These are phyloP conservation scores for Melanocharis versteri DNA, from an alignment of 2,113 vertebrate genomes.

Conservation along the genomic window DNA sequence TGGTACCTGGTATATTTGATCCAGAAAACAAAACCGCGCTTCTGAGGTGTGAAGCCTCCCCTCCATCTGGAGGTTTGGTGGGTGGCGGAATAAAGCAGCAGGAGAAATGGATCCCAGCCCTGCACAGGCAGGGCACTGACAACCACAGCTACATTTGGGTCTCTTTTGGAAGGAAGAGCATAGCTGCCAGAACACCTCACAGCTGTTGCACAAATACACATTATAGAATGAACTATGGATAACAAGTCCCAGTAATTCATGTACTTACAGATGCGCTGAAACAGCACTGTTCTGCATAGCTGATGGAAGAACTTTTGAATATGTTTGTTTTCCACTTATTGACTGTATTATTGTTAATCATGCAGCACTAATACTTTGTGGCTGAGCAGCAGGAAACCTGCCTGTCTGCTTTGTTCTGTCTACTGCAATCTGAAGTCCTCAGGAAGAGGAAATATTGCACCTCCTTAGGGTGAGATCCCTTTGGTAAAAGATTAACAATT, in stretches of 20 bases:
- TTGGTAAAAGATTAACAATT: background rate
- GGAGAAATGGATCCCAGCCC: slow-evolving; percentile 4
- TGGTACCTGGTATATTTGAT: background rate
- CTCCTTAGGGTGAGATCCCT: background rate
- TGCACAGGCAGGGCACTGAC: background rate
- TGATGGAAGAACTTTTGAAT: background rate
- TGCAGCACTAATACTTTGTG: background rate
- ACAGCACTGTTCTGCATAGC: background rate
- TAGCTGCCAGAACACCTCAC: background rate
- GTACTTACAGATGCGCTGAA: background rate
- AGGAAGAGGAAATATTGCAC: background rate
- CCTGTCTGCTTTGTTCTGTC: background rate
- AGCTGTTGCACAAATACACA: background rate
- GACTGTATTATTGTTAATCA: background rate
- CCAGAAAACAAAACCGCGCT: background rate
- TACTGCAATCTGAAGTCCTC: background rate
- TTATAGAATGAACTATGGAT: background rate
- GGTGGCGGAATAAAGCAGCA: background rate
- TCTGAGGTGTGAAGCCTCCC: background rate
- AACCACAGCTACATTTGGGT: background rate
- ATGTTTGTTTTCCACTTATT: background rate
- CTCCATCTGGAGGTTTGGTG: slow-evolving; percentile 36
- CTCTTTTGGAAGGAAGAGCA: background rate
- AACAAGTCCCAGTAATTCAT: background rate
- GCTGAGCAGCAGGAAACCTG: background rate